Evolutionary conservation across 2,888 invertebrate species (phyloP), one percentile per base, ranked within the genome.

Genomic region (Clepsis dumicolana): DNA sequence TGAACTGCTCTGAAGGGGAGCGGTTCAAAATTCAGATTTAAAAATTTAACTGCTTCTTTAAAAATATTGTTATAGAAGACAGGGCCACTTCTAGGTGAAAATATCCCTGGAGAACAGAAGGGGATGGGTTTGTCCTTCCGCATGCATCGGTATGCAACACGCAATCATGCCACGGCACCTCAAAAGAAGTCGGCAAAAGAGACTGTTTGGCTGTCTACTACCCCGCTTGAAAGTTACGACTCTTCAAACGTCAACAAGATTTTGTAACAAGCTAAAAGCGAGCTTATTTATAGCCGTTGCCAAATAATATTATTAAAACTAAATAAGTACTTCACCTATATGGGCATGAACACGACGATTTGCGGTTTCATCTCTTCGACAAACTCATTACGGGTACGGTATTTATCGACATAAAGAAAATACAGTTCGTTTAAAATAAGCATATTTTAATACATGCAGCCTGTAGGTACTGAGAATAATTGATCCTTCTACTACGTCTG

Each of bases 1-100:
- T 81, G 90, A 89, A 90, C 91, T 90, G 89, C 86, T 86, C 92
- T 84, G 89, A 91, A 16, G 92, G 92, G 82, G 91, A 93, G 85
- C 89, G 89, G 89, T 93, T 93, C 90, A 87, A 87, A 74, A 90
- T 93, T 76, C 86, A 87, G 75, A 90, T 93, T 73, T 93, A 84
- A 86, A 56, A 25, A n/a, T n/a, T 0, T 16, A 2, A n/a, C 38
- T n/a, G 38, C 38, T 38, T 38, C n/a, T 12, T 38, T 38, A 3
- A 38, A n/a, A 1, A n/a, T 38, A 10, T 14, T 8, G 5, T 8
- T 1, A 29, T 12, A 35, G 3, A 3, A 12, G 4, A 35, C 32
- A 32, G 14, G 3, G 14, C 3, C 3, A 1, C 3, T 12, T 10
- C 14, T n/a, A n/a, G 5, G 14, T n/a, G n/a, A n/a, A 38, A 14